These are phyloP conservation scores for Eumerus sabulonum DNA, from an alignment of 2,888 invertebrate species.

Conservation along the genomic window DNA sequence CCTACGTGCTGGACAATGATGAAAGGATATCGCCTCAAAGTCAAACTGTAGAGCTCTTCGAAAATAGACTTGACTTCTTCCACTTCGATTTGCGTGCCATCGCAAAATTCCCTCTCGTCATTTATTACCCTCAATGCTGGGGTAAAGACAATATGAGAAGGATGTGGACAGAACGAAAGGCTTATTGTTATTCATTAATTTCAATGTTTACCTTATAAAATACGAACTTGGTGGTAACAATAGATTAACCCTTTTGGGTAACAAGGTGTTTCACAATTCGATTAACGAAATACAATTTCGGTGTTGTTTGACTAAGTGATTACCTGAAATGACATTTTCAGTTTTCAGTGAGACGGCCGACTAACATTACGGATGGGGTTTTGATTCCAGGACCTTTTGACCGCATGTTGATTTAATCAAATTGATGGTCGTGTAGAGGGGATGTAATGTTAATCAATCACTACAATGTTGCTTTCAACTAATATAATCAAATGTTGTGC, in stretches of 20 bases:
- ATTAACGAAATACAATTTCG: conserved; percentile 68
- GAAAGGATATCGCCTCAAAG: conserved; percentile 16
- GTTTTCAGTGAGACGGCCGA: neutral
- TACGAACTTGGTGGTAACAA: conserved; percentile 70
- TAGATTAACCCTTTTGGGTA: conserved; percentile 66
- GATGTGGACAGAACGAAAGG: conserved; percentile 49
- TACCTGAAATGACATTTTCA: conserved; percentile 52
- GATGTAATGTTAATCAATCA: too few species aligned
- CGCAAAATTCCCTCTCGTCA: conserved; percentile 39
- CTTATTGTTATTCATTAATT: conserved; percentile 77
- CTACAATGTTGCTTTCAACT: too few species aligned
- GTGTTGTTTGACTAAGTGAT: conserved; percentile 68
- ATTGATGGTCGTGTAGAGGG: too few species aligned
- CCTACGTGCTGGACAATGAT: conserved; percentile 15
- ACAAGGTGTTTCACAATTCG: conserved; percentile 69
- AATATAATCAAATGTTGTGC: too few species aligned
- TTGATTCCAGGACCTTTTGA: conserved; percentile 45
- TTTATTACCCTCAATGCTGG: conserved; percentile 46
- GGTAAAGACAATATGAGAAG: conserved; percentile 30
- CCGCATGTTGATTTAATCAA: conserved; percentile 46
- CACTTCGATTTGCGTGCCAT: conserved; percentile 54
- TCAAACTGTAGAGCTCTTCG: conserved; percentile 37
- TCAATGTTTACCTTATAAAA: conserved; percentile 76
- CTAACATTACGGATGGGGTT: neutral
- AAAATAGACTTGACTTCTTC: conserved; percentile 62